Evolutionary conservation across 2,113 vertebrate genomes (phyloP).

Genomic region (Ageneiosus marmoratus): DNA sequence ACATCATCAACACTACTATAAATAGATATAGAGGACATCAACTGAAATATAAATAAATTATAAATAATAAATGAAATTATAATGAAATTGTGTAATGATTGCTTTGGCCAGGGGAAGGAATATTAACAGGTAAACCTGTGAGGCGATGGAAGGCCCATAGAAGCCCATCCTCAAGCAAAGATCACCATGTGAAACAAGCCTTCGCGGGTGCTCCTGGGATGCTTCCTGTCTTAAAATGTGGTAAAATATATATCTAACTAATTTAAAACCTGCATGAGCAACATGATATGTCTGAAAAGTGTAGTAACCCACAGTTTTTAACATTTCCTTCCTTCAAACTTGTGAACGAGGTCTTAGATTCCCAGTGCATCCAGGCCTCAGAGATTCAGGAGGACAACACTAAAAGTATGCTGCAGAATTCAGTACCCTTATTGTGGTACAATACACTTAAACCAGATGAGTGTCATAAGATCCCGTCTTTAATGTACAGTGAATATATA

Average conservation of each 20-base stretch:
- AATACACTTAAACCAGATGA: slow-evolving; percentile 1
- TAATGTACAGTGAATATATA: not conserved
- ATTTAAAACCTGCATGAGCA: slow-evolving; percentile 8
- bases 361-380: not conserved
- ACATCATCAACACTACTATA: not conserved
- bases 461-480: not conserved
- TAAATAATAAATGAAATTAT: slow-evolving; percentile 18
- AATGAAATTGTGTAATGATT: slow-evolving; percentile 28
- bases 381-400: not conserved
- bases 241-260: not conserved
- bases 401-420: slow-evolving; percentile 13
- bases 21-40: not conserved
- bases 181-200: not conserved
- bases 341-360: slow-evolving; percentile 30
- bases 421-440: not conserved
- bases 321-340: slow-evolving; percentile 15
- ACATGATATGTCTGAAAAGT: not conserved
- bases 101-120: slow-evolving; percentile 21
- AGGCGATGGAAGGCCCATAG: not conserved
- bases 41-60: too few species aligned
- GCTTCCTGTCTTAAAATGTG: slow-evolving; percentile 10
- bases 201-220: not conserved
- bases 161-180: slow-evolving; percentile 9
- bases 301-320: not conserved
- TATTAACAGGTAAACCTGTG: slow-evolving; percentile 1